A percentile compares a stretch with the other conserved stretches of the same genome.
Evolutionary conservation across 2,888 invertebrate genomes (phyloP).

Genomic region (Habroteleia sp.): DNA sequence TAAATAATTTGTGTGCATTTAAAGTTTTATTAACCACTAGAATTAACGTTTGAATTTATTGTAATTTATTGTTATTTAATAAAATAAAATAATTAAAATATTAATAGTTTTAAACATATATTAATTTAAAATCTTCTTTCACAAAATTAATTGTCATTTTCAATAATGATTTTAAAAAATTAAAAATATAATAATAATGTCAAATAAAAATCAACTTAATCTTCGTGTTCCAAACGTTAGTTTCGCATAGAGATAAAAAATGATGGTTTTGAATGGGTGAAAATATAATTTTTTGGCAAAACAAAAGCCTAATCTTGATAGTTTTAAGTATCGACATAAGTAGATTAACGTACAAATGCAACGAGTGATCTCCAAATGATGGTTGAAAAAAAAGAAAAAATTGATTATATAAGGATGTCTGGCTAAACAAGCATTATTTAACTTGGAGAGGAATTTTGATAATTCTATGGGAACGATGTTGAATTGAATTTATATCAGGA

Average conservation of each 20-base stretch:
- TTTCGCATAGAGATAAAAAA: conserved; percentile 39
- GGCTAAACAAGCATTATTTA: conserved; percentile 25
- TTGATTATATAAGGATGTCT: conserved; percentile 56
- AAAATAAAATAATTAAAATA: too few relatives aligned
- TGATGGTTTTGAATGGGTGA: conserved; percentile 32
- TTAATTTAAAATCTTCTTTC: too few relatives aligned
- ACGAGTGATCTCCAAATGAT: conserved; percentile 73
- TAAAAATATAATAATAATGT: too few relatives aligned
- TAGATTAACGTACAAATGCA: conserved; percentile 75
- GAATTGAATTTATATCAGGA: conserved; percentile 43
- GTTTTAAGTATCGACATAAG: conserved; percentile 71
- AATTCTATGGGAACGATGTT: conserved; percentile 23
- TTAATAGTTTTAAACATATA: too few relatives aligned
- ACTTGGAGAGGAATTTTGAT: conserved; percentile 19
- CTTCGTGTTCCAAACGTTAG: conserved; percentile 32
- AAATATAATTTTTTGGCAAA: conserved; percentile 38
- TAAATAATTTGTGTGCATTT: not conserved
- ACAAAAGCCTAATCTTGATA: conserved; percentile 66
- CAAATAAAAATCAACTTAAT: too few relatives aligned
- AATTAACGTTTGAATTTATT: conserved; percentile 3
- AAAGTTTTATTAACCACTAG: conserved; percentile 9
- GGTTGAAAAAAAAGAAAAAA: conserved; percentile 32
- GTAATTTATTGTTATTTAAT: not conserved
- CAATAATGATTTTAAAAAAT: too few relatives aligned
- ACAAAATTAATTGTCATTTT: too few relatives aligned